Conservation (phyloP, 2,888 invertebrate species). For the Allacma fusca region DNA sequence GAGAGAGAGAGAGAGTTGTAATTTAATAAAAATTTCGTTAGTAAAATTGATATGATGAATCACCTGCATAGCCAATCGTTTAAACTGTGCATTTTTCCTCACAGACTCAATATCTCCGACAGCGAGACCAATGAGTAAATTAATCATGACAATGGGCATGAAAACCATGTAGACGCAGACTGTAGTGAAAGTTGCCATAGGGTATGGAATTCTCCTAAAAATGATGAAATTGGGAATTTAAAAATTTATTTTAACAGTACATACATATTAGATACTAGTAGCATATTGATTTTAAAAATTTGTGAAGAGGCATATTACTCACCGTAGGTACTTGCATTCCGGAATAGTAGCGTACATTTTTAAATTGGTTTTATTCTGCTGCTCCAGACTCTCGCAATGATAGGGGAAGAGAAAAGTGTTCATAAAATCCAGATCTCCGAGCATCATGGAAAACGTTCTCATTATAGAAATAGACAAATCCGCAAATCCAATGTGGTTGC, state of each 20-base stretch:
- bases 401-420: slow-evolving; percentile 82
- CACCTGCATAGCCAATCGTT: slow-evolving; percentile 37
- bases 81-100: slow-evolving; percentile 34
- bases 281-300: neutral
- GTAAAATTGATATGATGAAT: too few relatives aligned
- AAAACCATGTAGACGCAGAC: slow-evolving; percentile 33
- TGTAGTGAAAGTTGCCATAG: slow-evolving; percentile 10
- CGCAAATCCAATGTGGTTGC: slow-evolving; percentile 79
- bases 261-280: neutral
- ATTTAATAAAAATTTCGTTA: too few relatives aligned
- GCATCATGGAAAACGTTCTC: slow-evolving; percentile 77
- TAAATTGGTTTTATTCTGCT: slow-evolving; percentile 1
- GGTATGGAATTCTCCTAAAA: slow-evolving; percentile 12
- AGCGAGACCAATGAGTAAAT: slow-evolving; percentile 37
- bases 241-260: too few relatives aligned
- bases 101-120: slow-evolving; percentile 31
- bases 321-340: slow-evolving; percentile 30
- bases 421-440: slow-evolving; percentile 88
- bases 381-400: slow-evolving; percentile 58
- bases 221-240: too few relatives aligned
- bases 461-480: slow-evolving; percentile 80
- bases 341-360: neutral
- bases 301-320: neutral
- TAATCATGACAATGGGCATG: slow-evolving; percentile 26
- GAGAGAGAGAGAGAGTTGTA: too few relatives aligned